Evolutionary conservation across 2,888 invertebrate genomes (phyloP).

Genomic region (Xestoiulus laeticollis): DNA sequence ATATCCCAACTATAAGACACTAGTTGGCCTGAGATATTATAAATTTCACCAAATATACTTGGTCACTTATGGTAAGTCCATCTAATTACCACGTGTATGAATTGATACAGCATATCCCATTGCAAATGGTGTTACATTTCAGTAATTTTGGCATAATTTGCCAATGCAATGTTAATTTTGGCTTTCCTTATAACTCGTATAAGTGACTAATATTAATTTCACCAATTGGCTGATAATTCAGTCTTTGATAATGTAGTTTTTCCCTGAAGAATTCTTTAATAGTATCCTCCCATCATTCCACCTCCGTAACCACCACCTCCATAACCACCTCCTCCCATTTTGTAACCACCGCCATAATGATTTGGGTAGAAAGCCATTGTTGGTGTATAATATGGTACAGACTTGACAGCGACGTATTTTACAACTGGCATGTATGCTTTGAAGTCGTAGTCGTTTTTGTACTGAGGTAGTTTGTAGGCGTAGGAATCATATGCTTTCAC

Average conservation of each 20-base stretch:
- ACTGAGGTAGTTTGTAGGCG: constrained; percentile 49
- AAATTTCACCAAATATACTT: neutral
- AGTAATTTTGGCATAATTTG: neutral
- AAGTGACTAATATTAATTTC: neutral
- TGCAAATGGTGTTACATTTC: no score
- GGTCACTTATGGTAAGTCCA: neutral
- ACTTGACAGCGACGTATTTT: constrained; percentile 45
- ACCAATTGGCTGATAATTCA: neutral
- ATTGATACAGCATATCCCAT: no score
- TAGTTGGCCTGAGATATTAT: no score
- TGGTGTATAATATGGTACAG: constrained; percentile 48
- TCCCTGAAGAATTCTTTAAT: neutral
- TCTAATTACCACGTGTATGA: neutral
- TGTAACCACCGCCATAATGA: neutral
- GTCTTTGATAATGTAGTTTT: neutral
- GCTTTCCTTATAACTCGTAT: neutral
- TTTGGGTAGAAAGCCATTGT: constrained; percentile 48
- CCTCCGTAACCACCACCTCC: constrained; percentile 48
- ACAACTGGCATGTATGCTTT: constrained; percentile 51
- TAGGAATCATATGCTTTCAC: constrained; percentile 49
- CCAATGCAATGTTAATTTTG: constrained; percentile 16
- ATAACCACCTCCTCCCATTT: constrained; percentile 40
- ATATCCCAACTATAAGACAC: no score
- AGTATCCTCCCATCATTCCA: constrained; percentile 36
- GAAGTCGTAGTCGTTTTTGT: constrained; percentile 42